Conservation (phyloP, 2,888 invertebrate genomes). For the Catocala fraxini region DNA sequence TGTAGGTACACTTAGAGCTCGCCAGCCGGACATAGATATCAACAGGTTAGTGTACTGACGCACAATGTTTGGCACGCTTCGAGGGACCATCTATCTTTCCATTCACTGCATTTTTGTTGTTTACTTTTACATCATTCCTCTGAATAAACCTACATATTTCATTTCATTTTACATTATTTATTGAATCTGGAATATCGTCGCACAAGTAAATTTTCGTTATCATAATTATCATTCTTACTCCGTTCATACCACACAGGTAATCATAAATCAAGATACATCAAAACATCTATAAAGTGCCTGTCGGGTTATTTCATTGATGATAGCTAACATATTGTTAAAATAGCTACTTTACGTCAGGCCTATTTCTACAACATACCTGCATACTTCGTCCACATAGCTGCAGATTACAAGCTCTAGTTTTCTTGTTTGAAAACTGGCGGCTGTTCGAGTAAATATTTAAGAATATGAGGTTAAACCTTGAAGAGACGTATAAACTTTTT, state of each 20-base stretch:
- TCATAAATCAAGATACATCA: conserved; percentile 27
- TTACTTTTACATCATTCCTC: conserved; percentile 48
- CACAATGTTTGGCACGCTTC: conserved; percentile 55
- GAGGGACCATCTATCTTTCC: conserved; percentile 7
- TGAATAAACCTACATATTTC: conserved; percentile 40
- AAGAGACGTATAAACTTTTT: conserved; percentile 26
- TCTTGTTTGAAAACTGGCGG: conserved; percentile 50
- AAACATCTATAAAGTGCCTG: conserved; percentile 47
- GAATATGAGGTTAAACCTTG: conserved; percentile 33
- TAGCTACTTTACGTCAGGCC: conserved; percentile 67
- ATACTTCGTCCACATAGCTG: conserved; percentile 33
- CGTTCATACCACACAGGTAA: conserved; percentile 5
- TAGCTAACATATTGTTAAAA: conserved; percentile 54
- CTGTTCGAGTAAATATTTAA: conserved; percentile 62
- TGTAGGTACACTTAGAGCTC: conserved; percentile 69
- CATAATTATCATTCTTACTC: conserved; percentile 3
- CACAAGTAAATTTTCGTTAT: not conserved
- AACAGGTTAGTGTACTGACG: conserved; percentile 74
- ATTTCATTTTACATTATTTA: not conserved
- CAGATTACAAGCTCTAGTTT: conserved; percentile 52
- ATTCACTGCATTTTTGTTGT: conserved; percentile 35
- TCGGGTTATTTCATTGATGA: conserved; percentile 58
- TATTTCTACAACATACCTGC: conserved; percentile 51
- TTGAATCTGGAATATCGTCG: too few species aligned
- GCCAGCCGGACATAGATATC: conserved; percentile 70